Evolutionary conservation across 2,113 vertebrate genomes (phyloP).

Genomic region (Emydocephalus ijimae): DNA sequence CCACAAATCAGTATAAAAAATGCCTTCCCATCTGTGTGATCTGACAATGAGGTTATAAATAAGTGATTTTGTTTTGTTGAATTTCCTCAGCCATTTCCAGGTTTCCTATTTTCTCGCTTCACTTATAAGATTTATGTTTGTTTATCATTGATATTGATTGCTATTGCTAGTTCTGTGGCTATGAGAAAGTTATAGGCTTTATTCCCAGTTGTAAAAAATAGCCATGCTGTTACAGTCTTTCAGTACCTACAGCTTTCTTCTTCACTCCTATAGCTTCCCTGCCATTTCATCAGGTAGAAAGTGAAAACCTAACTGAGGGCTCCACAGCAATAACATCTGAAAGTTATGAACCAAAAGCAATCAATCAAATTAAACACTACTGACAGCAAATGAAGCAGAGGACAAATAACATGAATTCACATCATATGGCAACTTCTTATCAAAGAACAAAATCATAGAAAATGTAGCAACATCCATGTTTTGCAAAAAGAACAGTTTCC

Average conservation of each 20-base stretch:
- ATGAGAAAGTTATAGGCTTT: background rate
- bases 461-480: background rate
- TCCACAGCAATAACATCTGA: background rate
- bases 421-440: background rate
- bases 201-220: background rate
- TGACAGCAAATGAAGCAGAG: background rate
- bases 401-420: background rate
- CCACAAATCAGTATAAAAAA: background rate
- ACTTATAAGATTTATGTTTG: background rate
- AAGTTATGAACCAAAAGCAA: background rate
- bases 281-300: background rate
- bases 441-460: background rate
- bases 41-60: background rate
- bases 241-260: background rate
- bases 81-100: background rate
- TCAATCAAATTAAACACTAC: background rate
- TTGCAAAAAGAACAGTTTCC: background rate
- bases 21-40: background rate
- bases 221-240: background rate
- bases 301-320: background rate
- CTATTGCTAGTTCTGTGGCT: background rate
- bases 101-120: background rate
- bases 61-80: background rate
- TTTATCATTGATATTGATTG: background rate
- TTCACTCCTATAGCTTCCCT: background rate